Evolutionary conservation across 2,797 vertebrate species (phyloP).

Genomic region (Sus cebifrons): DNA sequence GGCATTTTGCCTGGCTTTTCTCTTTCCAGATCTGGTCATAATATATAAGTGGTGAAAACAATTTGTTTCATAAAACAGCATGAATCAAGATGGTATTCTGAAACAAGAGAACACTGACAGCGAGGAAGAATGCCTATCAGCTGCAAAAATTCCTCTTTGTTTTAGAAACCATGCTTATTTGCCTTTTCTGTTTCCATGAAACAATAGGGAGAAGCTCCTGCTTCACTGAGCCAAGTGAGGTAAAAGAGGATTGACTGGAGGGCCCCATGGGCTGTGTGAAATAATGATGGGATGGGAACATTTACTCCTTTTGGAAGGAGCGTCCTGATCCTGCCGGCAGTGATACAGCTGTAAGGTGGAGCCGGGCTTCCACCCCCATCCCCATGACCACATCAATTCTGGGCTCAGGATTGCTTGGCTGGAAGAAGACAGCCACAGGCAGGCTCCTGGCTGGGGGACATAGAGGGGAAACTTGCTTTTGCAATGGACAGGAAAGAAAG

Average conservation of each 20-base stretch:
- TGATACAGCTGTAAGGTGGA: background rate
- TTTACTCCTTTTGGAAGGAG: background rate
- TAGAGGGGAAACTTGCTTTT: background rate
- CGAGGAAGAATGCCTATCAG: background rate
- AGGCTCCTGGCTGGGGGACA: background rate
- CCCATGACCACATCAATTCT: background rate
- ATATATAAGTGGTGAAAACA: conserved; percentile 6
- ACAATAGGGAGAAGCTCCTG: background rate
- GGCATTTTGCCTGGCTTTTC: conserved; percentile 39
- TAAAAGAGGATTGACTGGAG: background rate
- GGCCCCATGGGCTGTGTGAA: background rate
- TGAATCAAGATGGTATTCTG: background rate
- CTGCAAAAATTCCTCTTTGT: background rate
- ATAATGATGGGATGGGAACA: background rate
- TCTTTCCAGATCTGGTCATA: background rate
- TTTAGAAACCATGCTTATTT: conserved; percentile 32
- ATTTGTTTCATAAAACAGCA: conserved; percentile 26
- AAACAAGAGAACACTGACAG: background rate
- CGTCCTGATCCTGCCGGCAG: background rate
- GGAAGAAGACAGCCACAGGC: background rate
- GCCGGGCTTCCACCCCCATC: background rate
- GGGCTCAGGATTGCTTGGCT: background rate
- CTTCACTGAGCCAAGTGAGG: background rate
- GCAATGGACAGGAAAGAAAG: background rate
- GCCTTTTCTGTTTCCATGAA: background rate